phyloP scores from a whole-genome alignment of 2,113 vertebrate species.

The Onychostruthus taczanowskii region DNA sequence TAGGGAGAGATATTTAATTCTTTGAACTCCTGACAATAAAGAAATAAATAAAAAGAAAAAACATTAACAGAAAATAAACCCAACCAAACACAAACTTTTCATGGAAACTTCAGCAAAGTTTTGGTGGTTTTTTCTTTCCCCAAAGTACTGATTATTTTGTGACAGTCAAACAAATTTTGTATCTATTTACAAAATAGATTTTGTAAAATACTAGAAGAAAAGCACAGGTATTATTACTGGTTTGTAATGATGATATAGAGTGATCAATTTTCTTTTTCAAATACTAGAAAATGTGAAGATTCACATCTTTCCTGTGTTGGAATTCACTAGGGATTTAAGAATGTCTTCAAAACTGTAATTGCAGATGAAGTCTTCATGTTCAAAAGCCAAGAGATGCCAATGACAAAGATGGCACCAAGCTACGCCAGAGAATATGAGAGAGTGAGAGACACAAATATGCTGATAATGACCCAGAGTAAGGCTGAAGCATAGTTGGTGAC shows the following conservation, averaged over 20 bases:
- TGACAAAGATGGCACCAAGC: neutral
- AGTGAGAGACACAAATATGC: neutral
- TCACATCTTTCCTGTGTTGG: neutral
- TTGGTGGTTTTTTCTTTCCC: neutral
- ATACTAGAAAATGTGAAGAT: conserved; percentile 13
- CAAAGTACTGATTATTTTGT: neutral
- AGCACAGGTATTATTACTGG: neutral
- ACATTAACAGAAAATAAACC: neutral
- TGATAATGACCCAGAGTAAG: neutral
- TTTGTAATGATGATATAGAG: conserved; percentile 7
- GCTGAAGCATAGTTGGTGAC: neutral
- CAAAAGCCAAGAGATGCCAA: neutral
- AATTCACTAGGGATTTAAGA: conserved; percentile 8
- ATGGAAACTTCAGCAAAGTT: neutral
- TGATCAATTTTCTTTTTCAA: neutral
- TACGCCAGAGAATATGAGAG: neutral
- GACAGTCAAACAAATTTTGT: neutral
- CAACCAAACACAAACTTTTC: neutral
- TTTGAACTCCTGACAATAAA: neutral
- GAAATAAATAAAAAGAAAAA: neutral
- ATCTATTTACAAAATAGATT: neutral
- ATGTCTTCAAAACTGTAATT: neutral
- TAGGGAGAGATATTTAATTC: neutral
- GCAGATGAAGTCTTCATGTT: neutral
- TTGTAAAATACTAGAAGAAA: neutral